Base-by-base conservation (phyloP, 2,888 invertebrate genomes). In the Drosophila anomelani region DNA sequence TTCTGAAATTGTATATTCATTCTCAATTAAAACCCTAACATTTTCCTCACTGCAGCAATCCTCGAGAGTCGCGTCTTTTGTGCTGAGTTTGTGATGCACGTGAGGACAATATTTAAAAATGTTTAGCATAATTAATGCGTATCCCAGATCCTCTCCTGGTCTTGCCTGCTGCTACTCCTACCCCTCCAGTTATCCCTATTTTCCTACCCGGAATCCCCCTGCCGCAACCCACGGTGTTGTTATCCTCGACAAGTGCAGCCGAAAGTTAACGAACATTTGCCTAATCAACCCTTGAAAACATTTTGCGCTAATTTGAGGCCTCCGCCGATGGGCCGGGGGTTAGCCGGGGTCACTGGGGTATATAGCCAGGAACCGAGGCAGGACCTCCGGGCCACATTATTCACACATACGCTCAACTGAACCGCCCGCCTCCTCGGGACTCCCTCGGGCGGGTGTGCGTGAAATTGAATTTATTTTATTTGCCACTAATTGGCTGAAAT, bases 61-160 rank as follows among this genome's bases (percentile, higher is more conserved):
- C 81, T 81, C 86, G 66, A 78, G 87, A 77, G 81, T 43, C 75
- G 56, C 63, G 46, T 49, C 69, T 58, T 59, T 26, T 49, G 20
- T 26, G 64, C 49, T 13, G 51, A 63, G 55, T 51, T 68, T 17
- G 55, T 60, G 71, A 76, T 75, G 86, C 84, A 91, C 91, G 91
- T 91, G 90, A 91, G 90, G 91, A 90, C 90, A 91, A 91, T 91
- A 91, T 91, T 90, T 90, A 91, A 91, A 90, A 90, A 85, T 90
- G 84, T 91, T 91, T 91, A 90, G 89, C 91, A 91, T 91, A 91
- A 91, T 91, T 91, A 91, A 90, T 90, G 83, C 82, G 59, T 66
- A 73, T 68, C 68, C 70, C 63, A 71, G 57, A 51, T 38, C 53
- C 54, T n/a, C 29, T 13, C n/a, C 54, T 38, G 58, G 57, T 29